These are phyloP conservation scores for Excalfactoria chinensis DNA, from an alignment of 2,113 vertebrate genomes.

Conservation along the genomic window DNA sequence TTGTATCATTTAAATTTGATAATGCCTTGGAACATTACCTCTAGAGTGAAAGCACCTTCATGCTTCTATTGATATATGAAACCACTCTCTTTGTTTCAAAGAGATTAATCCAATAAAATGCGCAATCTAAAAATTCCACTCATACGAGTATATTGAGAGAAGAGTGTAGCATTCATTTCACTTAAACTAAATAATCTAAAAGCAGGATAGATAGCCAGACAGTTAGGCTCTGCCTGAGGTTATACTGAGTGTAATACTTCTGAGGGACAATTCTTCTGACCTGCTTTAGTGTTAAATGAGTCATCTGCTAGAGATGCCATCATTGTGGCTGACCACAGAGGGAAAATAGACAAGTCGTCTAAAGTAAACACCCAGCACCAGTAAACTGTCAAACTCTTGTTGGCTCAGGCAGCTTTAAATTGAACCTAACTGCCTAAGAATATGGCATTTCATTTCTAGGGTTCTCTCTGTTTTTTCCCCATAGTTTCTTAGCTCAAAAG, in stretches of 20 bases:
- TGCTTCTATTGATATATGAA: neutral
- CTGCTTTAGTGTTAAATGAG: neutral
- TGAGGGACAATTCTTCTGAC: neutral
- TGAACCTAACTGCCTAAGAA: neutral
- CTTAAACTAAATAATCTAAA: neutral
- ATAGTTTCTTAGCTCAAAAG: neutral
- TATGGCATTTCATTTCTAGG: neutral
- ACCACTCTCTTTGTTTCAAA: neutral
- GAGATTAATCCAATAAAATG: neutral
- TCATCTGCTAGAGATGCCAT: neutral
- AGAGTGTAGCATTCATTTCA: neutral
- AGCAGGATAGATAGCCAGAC: neutral
- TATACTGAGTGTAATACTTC: neutral
- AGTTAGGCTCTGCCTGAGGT: neutral
- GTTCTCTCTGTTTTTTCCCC: no score
- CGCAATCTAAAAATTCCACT: neutral
- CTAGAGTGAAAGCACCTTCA: neutral
- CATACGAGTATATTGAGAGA: neutral
- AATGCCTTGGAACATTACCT: constrained; percentile 10
- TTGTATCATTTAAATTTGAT: constrained; percentile 6
- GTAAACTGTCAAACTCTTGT: fast-evolving
- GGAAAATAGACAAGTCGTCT: neutral
- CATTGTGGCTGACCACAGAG: neutral
- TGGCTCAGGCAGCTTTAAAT: neutral
- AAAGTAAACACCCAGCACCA: neutral